Evolutionary conservation across 1,140 invertebrate genomes (phyloP), one percentile per base, ranked within the genome.

Genomic region (Mamestra configurata): DNA sequence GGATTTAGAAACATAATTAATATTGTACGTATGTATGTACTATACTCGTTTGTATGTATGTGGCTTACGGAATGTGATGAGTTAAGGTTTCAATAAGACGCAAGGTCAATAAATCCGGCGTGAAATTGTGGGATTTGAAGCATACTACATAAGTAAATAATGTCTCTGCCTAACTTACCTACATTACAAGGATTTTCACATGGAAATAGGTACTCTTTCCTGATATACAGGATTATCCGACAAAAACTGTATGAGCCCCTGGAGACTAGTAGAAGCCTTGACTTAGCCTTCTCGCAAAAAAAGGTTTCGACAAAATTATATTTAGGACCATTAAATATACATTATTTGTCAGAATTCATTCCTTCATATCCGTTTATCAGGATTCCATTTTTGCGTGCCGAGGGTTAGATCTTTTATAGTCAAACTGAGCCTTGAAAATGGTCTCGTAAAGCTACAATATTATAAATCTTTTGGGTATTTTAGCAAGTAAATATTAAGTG

Each of bases 281-380:
- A 61, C 57, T 61, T 18, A 61, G 27, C n/a, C n/a, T 37, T 15
- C 31, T 64, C 35, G 59, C 18, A 40, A 37, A 22, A 31, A 64
- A 64, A 37, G 35, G 59, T 35, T 64, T 37, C 59, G 20, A 20
- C 55, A 4, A 57, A 27, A 57, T 27, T 13, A 57, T 27, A 27
- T 24, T 27, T 27, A 27, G 22, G 18, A 18, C 59, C 18, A 37
- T 64, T 11, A 31, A 64, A 35, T 18, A 35, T 35, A 64, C 59
- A 20, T 64, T 64, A 64, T 64, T 64, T 64, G 59, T 64, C n/a
- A 15, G 59, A 64, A 64, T 20, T 37, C 18, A 64, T 64, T 40
- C 40, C 20, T 24, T 24, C 22, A 7, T 55, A 10, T 20, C 1
- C 15, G 31, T 64, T 64, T 35, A 64, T 40, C 31, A 64, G 31